Evolutionary conservation across 2,797 vertebrate genomes (phyloP).

Genomic region (Sebastiscus albofasciatus): DNA sequence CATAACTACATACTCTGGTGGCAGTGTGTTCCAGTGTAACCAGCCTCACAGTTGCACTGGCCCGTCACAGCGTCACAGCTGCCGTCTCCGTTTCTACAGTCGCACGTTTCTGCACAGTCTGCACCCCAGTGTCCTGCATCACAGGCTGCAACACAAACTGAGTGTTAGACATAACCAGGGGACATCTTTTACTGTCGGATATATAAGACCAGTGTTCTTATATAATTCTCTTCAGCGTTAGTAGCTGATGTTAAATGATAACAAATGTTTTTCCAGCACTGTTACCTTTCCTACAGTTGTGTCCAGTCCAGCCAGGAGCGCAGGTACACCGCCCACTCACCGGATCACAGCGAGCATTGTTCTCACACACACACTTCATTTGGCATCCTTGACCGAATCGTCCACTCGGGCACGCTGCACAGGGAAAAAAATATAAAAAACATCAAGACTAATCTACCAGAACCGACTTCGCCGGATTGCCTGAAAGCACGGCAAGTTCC

Average conservation of each 20-base stretch:
- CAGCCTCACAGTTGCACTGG: slow-evolving; percentile 88
- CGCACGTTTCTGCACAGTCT: slow-evolving; percentile 83
- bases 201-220: neutral
- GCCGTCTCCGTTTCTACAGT: slow-evolving; percentile 86
- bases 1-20: slow-evolving; percentile 84
- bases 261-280: rapidly evolving
- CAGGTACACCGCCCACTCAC: slow-evolving; percentile 89
- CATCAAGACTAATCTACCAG: slow-evolving; percentile 30
- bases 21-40: slow-evolving; percentile 85
- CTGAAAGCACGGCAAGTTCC: slow-evolving; percentile 35
- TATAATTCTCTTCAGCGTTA: neutral
- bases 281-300: slow-evolving; percentile 89
- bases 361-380: slow-evolving; percentile 88
- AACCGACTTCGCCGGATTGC: slow-evolving; percentile 14
- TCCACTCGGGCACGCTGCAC: slow-evolving; percentile 86
- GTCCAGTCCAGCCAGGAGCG: slow-evolving; percentile 88
- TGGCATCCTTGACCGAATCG: slow-evolving; percentile 89
- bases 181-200: neutral
- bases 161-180: neutral
- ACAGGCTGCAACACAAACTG: slow-evolving; percentile 83
- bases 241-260: neutral
- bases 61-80: slow-evolving; percentile 86
- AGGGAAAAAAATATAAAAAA: neutral
- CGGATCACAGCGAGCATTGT: slow-evolving; percentile 87
- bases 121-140: slow-evolving; percentile 88